phyloP scores from a whole-genome alignment of 2,888 invertebrate species.

The Dasysyrphus albostriatus region DNA sequence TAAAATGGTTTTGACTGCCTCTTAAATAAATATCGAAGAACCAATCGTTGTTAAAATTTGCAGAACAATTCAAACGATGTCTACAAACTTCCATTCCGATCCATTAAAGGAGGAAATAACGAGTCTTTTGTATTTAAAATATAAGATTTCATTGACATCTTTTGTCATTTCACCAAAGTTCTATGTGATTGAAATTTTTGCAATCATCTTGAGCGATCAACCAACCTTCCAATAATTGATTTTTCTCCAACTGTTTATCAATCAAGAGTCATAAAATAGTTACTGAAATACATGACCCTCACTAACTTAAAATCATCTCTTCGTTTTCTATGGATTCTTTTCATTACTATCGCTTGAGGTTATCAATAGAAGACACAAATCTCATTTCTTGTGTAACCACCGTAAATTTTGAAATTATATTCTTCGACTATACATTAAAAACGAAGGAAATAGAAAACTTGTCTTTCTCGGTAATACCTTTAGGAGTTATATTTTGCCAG shows the following conservation, averaged over 20 bases:
- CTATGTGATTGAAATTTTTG: neutral
- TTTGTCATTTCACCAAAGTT: too few relatives aligned
- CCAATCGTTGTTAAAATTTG: too few relatives aligned
- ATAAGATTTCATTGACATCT: too few relatives aligned
- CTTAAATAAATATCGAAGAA: too few relatives aligned
- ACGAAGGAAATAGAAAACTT: slow-evolving; percentile 6
- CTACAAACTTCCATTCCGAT: too few relatives aligned
- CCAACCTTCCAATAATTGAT: neutral
- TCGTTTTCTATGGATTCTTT: neutral
- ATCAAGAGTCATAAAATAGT: neutral
- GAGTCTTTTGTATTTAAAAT: too few relatives aligned
- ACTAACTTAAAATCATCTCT: neutral
- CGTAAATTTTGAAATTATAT: slow-evolving; percentile 41
- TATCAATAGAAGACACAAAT: neutral
- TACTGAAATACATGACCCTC: neutral
- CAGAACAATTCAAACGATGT: too few relatives aligned
- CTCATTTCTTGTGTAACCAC: neutral
- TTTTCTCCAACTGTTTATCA: neutral
- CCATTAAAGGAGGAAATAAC: too few relatives aligned
- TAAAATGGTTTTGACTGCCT: too few relatives aligned
- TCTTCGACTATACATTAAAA: slow-evolving; percentile 19
- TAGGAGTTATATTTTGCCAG: slow-evolving; percentile 18
- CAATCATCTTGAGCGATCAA: neutral
- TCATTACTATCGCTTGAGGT: neutral
- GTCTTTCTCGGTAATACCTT: slow-evolving; percentile 9